Base-by-base conservation (phyloP, 1,140 invertebrate species). In the Temnothorax longispinosus region DNA sequence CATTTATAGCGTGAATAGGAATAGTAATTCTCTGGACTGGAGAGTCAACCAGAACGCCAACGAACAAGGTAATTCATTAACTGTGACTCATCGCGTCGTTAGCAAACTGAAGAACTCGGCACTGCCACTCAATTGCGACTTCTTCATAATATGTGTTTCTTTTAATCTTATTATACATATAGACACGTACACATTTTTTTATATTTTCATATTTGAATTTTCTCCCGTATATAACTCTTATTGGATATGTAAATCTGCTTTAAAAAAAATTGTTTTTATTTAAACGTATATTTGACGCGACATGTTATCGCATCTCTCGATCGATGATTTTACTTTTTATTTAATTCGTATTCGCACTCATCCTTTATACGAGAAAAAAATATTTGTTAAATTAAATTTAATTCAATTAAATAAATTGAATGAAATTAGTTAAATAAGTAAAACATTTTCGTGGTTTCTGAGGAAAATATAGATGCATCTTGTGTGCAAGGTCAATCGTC, bases 1-100 rank as follows among this genome's bases (percentile, higher is more conserved):
- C 90, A 95, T 95, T 94, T 95, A 95, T 94, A 95, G 88, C 87
- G 93, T 95, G 85, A 93, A 95, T 93, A 95, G 92, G 94, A 94
- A 89, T 92, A 94, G 92, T 75, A 92, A 87, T 88, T 94, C 94
- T 52, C 92, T 94, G 78, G 93, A 94, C 52, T 95, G 94, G 94
- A 93, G 93, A 85, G 88, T 92, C 47, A 91, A 88, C 52, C 91
- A 92, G 27, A 86, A 80, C 65, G 81, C 87, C 75, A 91, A 92
- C 27, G 92, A 94, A 21, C 89, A 93, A 93, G 93, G 95, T 94
- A 88, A 56, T 50, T n/a, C 21, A 84, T 52, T 82, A 62, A 27
- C 10, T 41, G 18, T 80, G 77, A 80, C 47, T 80, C 77, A 80
- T 41, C 27, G 21, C 47, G 8, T 69, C 32, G 13, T 67, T 80